Conservation (phyloP, 2,113 vertebrate species). For the Cavia porcellus region DNA sequence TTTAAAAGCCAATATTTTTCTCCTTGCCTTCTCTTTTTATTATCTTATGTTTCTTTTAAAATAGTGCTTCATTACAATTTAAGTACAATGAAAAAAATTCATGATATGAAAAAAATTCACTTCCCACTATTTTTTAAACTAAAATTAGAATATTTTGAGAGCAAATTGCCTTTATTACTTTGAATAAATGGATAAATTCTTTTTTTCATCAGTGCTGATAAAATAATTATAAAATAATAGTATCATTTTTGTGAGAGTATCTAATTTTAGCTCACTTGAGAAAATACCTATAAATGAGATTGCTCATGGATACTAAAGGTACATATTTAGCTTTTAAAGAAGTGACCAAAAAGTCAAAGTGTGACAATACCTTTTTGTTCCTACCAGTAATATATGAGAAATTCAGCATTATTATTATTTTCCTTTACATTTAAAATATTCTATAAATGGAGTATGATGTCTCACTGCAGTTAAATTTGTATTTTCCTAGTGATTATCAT, state of each 20-base stretch:
- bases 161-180: not conserved
- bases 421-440: not conserved
- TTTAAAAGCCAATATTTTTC: not conserved
- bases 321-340: not conserved
- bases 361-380: not conserved
- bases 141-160: not conserved
- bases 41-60: not conserved
- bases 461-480: not conserved
- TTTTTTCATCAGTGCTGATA: not conserved
- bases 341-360: not conserved
- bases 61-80: not conserved
- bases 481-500: not conserved
- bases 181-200: not conserved
- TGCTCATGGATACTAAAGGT: not conserved
- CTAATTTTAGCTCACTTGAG: not conserved
- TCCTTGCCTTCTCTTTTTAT: not conserved
- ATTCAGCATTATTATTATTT: not conserved
- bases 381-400: not conserved
- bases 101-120: not conserved
- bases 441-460: not conserved
- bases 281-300: not conserved
- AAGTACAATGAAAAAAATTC: not conserved
- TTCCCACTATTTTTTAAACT: not conserved
- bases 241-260: not conserved
- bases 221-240: not conserved